Evolutionary conservation across 2,888 invertebrate species (phyloP).

Genomic region (Pristionchus arcanus): DNA sequence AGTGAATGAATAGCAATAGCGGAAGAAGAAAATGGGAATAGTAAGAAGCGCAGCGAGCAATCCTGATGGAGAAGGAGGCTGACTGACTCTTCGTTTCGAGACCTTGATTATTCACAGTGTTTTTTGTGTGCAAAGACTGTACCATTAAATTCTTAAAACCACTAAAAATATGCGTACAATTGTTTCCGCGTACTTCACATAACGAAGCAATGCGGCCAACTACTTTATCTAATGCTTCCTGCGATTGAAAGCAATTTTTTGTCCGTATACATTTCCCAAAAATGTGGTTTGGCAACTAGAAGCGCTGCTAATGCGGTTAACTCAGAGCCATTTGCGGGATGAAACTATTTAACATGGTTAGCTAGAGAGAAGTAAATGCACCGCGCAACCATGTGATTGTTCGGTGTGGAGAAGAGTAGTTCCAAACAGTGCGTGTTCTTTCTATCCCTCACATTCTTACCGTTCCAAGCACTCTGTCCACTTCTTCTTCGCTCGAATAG

Average conservation of each 20-base stretch:
- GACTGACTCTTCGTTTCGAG: too few species aligned
- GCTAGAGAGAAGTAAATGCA: background rate
- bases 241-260: too few species aligned
- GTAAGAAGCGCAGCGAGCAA: background rate
- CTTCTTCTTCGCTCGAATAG: background rate
- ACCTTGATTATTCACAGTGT: too few species aligned
- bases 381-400: background rate
- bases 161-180: too few species aligned
- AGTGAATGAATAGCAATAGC: slow-evolving; percentile 8
- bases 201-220: too few species aligned
- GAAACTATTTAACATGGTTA: background rate
- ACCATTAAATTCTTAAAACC: too few species aligned
- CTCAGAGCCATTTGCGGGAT: too few species aligned
- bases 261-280: too few species aligned
- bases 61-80: too few species aligned
- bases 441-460: background rate
- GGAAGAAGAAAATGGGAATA: slow-evolving; percentile 7
- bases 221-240: too few species aligned
- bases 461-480: slow-evolving; percentile 7
- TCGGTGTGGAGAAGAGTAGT: background rate
- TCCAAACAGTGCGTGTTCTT: background rate
- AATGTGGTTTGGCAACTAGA: background rate
- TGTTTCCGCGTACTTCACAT: too few species aligned
- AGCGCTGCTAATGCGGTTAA: background rate
- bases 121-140: too few species aligned